Conservation (phyloP, 1,140 invertebrate genomes). For the Epicauta chinensis region DNA sequence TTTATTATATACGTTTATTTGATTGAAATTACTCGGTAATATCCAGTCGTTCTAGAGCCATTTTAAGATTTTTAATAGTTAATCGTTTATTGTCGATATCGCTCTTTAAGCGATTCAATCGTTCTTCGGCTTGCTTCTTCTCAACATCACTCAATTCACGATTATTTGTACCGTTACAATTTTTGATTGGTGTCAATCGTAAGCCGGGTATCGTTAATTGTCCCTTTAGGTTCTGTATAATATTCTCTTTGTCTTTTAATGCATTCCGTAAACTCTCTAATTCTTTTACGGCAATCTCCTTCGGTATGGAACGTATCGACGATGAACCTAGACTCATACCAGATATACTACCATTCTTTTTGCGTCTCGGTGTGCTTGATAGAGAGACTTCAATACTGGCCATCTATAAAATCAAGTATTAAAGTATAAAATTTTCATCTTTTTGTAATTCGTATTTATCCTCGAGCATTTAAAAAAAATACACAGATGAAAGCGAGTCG, state of each 20-base stretch:
- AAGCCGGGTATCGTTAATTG: constrained; percentile 42
- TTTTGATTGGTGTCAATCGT: constrained; percentile 27
- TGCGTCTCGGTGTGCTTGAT: constrained; percentile 56
- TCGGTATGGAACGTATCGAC: constrained; percentile 46
- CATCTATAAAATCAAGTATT: constrained; percentile 54
- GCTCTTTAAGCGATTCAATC: constrained; percentile 55
- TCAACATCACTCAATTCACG: constrained; percentile 49
- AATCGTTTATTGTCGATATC: constrained; percentile 66
- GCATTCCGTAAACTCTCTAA: constrained; percentile 65
- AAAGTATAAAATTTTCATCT: neutral
- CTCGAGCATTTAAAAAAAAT: neutral
- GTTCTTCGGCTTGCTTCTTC: constrained; percentile 59
- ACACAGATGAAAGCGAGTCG: neutral
- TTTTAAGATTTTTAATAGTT: constrained; percentile 68
- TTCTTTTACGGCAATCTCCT: constrained; percentile 47
- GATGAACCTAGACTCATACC: constrained; percentile 30
- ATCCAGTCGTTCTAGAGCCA: constrained; percentile 66
- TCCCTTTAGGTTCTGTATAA: constrained; percentile 62
- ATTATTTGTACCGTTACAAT: constrained; percentile 15
- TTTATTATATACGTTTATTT: neutral
- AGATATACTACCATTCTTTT: constrained; percentile 51
- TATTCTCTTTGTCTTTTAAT: constrained; percentile 71
- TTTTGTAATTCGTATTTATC: neutral
- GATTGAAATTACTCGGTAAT: constrained; percentile 59
- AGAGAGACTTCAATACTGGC: constrained; percentile 78